Conservation (phyloP, 2,113 vertebrate species). For the Axis porcinus region DNA sequence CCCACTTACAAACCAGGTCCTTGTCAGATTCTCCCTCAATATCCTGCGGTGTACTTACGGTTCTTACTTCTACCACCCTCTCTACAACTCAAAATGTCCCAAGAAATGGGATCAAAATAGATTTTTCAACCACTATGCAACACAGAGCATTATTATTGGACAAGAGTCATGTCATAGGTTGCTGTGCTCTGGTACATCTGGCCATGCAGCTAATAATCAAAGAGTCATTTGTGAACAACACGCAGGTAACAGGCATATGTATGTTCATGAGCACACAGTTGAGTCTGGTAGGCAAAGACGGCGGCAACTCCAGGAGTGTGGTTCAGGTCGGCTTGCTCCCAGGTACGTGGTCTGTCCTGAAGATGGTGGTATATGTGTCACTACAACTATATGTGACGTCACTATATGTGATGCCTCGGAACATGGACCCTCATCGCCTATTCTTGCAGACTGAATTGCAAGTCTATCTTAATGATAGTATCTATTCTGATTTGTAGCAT, state of each 20-base stretch:
- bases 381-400: neutral
- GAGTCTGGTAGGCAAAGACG: neutral
- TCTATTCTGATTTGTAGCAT: neutral
- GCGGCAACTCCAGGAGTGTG: neutral
- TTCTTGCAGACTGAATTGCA: neutral
- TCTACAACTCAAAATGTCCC: neutral
- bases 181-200: neutral
- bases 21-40: neutral
- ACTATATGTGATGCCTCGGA: neutral
- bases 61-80: neutral
- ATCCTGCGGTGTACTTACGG: neutral
- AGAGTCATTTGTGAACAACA: neutral
- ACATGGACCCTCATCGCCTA: fast-evolving
- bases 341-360: neutral
- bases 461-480: neutral
- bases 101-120: neutral
- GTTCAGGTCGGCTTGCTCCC: neutral
- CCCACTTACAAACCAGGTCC: neutral
- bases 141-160: neutral
- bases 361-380: neutral
- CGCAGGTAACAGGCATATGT: neutral
- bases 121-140: neutral
- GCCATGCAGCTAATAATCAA: neutral
- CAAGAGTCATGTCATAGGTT: neutral
- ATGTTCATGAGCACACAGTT: neutral